Base-by-base conservation (phyloP, 1,140 invertebrate species). In the Cydia pomonella region DNA sequence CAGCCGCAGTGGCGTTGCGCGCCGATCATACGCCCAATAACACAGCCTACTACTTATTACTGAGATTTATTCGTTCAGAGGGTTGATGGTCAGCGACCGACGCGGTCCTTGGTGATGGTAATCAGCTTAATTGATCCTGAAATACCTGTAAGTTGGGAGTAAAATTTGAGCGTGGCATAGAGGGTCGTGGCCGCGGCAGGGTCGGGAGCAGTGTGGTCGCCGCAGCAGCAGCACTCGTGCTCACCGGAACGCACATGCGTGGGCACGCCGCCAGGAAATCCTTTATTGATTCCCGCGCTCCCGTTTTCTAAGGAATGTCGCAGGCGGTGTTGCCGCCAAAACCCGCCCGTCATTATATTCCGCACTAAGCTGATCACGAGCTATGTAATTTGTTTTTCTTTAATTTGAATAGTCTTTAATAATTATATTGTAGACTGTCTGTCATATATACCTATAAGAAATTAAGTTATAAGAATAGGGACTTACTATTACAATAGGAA, bases 201-300 rank as follows among this genome's bases (percentile, higher is more conserved):
- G 27, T 69, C 64, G 71, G 53, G 33, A 27, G 71, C 59, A 27
- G 73, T 69, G 59, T 69, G 73, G 7, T n/a, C 62, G 59, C 47
- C 3, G 75, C 69, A 21, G 44, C 72, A 41, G 38, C 77, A 74
- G 74, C 73, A 29, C 44, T 47, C 44, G 47, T 50, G 47, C 47
- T 50, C 47, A 72, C 41, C 80, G 86, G 84, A 84, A 92, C 91
- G 91, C 91, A 92, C 91, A 92, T 92, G 91, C 91, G 91, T 92
- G 86, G 89, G 89, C 91, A 91, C 79, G 85, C 83, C 88, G 88
- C 89, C 91, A 91, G 89, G 86, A 92, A 92, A 91, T 92, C 89
- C 89, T 91, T 92, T 92, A 92, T 92, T 89, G 91, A 92, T 91
- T 91, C 91, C 91, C 89, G 89, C 89, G 87, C 88, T 89, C 84